phyloP scores from a whole-genome alignment of 2,797 vertebrate species.

The Alosa sapidissima region DNA sequence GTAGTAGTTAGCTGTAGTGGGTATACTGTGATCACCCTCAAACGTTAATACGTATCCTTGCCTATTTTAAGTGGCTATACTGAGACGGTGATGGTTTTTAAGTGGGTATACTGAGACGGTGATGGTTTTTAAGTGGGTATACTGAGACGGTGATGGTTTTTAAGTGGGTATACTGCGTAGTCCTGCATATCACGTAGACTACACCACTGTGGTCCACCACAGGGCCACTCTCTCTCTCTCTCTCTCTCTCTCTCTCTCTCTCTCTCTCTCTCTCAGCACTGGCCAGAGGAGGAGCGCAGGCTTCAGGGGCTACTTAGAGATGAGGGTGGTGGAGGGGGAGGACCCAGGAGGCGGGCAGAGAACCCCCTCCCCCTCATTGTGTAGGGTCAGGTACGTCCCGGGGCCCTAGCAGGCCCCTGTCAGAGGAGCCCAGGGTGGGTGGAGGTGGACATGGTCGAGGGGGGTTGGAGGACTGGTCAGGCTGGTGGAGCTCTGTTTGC shows the following conservation, averaged over 20 bases:
- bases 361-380: background rate
- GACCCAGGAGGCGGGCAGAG: too few relatives aligned
- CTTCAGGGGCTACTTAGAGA: background rate
- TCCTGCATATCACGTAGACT: too few relatives aligned
- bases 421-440: background rate
- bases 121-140: too few relatives aligned
- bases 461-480: background rate
- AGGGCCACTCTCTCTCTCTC: background rate
- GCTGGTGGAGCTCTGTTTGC: constrained; percentile 9
- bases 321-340: background rate
- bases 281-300: background rate
- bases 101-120: too few relatives aligned
- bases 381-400: background rate
- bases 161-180: too few relatives aligned
- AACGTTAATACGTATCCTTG: too few relatives aligned
- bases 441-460: background rate
- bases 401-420: background rate
- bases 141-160: too few relatives aligned
- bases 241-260: background rate
- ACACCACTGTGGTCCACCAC: too few relatives aligned
- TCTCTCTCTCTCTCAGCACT: background rate
- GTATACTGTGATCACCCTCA: too few relatives aligned
- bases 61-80: too few relatives aligned
- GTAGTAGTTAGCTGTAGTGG: too few relatives aligned
- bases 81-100: too few relatives aligned